These are phyloP conservation scores for Torymus aiolomorphi DNA, from an alignment of 2,888 invertebrate genomes.

Conservation along the genomic window DNA sequence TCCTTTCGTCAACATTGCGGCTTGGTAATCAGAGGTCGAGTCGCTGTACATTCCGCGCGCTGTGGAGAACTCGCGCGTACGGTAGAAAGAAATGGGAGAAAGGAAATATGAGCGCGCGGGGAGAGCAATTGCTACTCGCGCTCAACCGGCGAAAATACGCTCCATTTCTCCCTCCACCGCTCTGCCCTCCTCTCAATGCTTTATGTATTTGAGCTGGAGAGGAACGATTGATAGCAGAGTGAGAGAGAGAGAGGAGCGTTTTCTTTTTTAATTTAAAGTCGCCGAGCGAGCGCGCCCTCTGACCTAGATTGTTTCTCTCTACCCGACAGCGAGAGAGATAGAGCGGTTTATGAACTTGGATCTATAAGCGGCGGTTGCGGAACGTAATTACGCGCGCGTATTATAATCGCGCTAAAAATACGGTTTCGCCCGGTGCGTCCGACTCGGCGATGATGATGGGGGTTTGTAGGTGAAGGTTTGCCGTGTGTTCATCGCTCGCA, in stretches of 20 bases:
- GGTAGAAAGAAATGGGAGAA: no score
- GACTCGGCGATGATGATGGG: neutral
- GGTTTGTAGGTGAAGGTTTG: no score
- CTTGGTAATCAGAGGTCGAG: constrained; percentile 18
- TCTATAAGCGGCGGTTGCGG: constrained; percentile 39
- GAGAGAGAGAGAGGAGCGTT: neutral
- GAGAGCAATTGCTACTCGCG: no score
- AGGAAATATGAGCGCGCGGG: no score
- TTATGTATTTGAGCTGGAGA: neutral
- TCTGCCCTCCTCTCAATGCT: neutral
- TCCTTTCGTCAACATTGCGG: constrained; percentile 11
- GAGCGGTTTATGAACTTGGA: constrained; percentile 30
- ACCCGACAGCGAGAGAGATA: neutral
- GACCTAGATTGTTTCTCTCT: constrained; percentile 31
- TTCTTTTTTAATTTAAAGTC: constrained; percentile 13
- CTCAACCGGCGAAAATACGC: neutral
- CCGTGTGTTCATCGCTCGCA: no score
- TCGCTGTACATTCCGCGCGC: no score
- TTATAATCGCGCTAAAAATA: constrained; percentile 41
- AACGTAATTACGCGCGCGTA: constrained; percentile 37
- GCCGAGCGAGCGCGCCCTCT: neutral
- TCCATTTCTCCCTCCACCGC: neutral
- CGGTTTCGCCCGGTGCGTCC: neutral
- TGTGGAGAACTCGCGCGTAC: no score
- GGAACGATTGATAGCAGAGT: constrained; percentile 2